Evolutionary conservation across 2,113 vertebrate species (phyloP).

Genomic region (Ctenodactylus gundi): DNA sequence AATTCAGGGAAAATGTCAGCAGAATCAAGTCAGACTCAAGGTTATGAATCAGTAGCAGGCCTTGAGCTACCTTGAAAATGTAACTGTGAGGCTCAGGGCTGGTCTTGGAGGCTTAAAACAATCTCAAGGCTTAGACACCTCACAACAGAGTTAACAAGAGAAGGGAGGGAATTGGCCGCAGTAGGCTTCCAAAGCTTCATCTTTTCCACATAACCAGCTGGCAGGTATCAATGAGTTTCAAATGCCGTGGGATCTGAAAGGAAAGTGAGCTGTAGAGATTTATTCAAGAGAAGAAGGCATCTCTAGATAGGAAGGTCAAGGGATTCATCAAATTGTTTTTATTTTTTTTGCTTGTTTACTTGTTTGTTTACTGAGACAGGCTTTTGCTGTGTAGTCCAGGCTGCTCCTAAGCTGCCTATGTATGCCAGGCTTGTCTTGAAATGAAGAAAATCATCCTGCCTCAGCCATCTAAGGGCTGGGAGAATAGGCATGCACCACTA

Average conservation of each 20-base stretch:
- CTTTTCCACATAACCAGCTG: not conserved
- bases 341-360: no score
- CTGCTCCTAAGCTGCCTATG: no score
- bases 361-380: no score
- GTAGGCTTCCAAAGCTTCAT: not conserved
- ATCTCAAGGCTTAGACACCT: not conserved
- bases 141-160: not conserved
- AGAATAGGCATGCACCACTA: no score
- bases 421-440: no score
- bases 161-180: accelerated
- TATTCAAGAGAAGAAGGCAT: not conserved
- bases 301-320: not conserved
- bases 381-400: no score
- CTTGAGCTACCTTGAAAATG: not conserved
- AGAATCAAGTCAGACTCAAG: not conserved
- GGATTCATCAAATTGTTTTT: not conserved
- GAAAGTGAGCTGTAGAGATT: not conserved
- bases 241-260: not conserved
- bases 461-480: no score
- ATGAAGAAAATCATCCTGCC: no score
- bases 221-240: not conserved
- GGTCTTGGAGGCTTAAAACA: not conserved
- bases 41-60: not conserved
- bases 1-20: not conserved
- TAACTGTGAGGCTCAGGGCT: not conserved